Percentiles rank a stretch among this genome's conserved stretches.
These are phyloP conservation scores for Cygnus buccinator DNA, from an alignment of 2,113 vertebrate genomes.

Conservation along the genomic window DNA sequence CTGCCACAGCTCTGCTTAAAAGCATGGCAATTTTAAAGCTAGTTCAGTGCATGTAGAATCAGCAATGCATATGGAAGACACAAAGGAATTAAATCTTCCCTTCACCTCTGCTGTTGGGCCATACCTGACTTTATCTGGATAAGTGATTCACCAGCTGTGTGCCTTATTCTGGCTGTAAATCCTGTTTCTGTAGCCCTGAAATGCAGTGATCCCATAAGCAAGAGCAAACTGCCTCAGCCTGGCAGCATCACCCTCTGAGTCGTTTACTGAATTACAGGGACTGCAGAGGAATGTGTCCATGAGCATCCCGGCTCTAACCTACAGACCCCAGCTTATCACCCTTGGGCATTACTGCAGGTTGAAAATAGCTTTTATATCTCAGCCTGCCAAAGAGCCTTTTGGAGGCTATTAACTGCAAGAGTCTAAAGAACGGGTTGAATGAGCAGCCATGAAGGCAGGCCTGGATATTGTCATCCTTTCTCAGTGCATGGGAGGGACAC, in stretches of 20 bases:
- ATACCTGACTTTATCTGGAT: neutral
- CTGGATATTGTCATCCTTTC: neutral
- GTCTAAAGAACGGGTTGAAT: neutral
- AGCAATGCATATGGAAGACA: neutral
- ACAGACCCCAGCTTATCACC: neutral
- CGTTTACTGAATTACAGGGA: neutral
- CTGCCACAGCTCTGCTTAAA: neutral
- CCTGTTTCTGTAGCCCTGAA: neutral
- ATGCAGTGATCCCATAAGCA: neutral
- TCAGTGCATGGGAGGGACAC: neutral
- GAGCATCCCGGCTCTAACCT: neutral
- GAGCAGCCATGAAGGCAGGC: neutral
- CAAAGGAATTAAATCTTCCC: neutral
- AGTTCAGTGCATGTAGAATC: neutral
- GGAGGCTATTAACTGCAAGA: neutral
- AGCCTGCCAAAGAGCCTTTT: neutral
- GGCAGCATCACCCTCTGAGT: neutral
- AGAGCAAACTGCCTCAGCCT: neutral
- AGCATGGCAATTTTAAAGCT: neutral
- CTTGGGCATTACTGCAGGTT: neutral
- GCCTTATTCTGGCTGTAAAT: neutral
- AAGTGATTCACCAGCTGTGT: neutral
- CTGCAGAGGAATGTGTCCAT: neutral
- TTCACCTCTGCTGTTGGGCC: neutral
- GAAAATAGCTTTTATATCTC: neutral